Evolutionary conservation across 1,140 invertebrate genomes (phyloP), one percentile per base, ranked within the genome.

Genomic region (Ostrea denselamellosa): DNA sequence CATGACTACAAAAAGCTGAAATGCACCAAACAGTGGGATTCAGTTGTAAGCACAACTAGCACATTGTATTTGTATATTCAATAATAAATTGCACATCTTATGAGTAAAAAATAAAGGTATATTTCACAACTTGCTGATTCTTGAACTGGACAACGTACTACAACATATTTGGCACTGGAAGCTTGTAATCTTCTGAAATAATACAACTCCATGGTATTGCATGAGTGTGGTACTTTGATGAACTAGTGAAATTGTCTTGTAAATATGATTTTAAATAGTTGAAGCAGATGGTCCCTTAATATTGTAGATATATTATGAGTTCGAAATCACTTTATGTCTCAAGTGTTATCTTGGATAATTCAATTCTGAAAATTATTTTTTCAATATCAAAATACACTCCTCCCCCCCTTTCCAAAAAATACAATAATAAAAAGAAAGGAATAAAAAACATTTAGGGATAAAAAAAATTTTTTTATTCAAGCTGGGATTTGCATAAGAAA

Each of bases 1-100:
- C 14, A 77, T 34, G 68, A 77, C 68, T 77, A 77, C 68, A 77
- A 25, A 77, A 28, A 77, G 25, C 28, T 77, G 10, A 77, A 34
- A 77, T 77, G 68, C 68, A 77, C 22, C 68, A 62, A 77, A 77
- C 25, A 28, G 8, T 14, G 28, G 68, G 14, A 8, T 9, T 28
- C 10, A 44, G 34, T n/a, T 68, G 25, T 68, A 34, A 28, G 10
- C 28, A 10, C 12, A 28, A 77, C 68, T 77, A 77, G 25, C 10
- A 28, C 25, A 25, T 77, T 14, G 17, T 77, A 14, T 25, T 28
- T 77, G 28, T 77, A 77, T 77, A 28, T 17, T 28, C 28, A 77
- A 14, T 28, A 77, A 22, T 28, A 77, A 77, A 77, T 77, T 77
- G 68, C 68, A 77, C 68, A 77, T 34, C 34, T 28, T 34, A 34